phyloP scores from a whole-genome alignment of 30 jellyfish, hydroid and myxozoan genomes.

The Chrysaora quinquecirrha region DNA sequence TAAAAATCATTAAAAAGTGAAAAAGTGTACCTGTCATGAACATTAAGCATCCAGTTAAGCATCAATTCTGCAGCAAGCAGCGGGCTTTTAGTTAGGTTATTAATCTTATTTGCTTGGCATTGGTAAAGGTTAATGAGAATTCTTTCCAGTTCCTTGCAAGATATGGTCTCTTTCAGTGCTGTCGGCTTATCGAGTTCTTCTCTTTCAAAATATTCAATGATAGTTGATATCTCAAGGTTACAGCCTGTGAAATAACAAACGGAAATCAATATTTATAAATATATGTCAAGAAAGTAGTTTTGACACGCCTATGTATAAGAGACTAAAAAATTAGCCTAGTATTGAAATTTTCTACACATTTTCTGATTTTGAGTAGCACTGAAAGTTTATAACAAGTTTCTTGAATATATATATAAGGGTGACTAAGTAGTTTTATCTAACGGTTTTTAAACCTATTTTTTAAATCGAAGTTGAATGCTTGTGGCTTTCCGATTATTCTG shows the following conservation, averaged over 20 bases:
- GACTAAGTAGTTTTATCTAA: too few species aligned
- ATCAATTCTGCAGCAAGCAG: slow-evolving; percentile 52
- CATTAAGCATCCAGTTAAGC: slow-evolving; percentile 64
- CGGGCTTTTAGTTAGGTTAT: slow-evolving; percentile 1
- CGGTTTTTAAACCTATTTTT: too few species aligned
- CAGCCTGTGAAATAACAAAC: slow-evolving; percentile 27
- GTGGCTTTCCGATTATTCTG: too few species aligned
- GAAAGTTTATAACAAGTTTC: not conserved
- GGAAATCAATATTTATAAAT: not conserved
- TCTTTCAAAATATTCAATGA: slow-evolving; percentile 53
- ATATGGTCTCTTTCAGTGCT: slow-evolving; percentile 17
- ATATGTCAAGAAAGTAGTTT: not conserved
- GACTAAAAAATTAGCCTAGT: too few species aligned
- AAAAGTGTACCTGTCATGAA: slow-evolving; percentile 49
- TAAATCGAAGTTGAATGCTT: too few species aligned
- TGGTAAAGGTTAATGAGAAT: slow-evolving; percentile 30
- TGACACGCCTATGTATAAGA: not conserved
- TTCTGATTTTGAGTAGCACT: not conserved
- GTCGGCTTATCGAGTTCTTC: slow-evolving; percentile 27
- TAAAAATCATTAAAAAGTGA: too few species aligned
- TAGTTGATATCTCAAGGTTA: slow-evolving; percentile 36
- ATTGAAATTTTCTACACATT: too few species aligned
- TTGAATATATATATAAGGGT: not conserved
- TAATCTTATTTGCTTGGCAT: slow-evolving; percentile 27
- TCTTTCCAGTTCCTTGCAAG: slow-evolving; percentile 8